These are phyloP conservation scores for Aurelia sp. DNA, from an alignment of 30 jellyfish, hydroid and myxozoan species.

Conservation along the genomic window DNA sequence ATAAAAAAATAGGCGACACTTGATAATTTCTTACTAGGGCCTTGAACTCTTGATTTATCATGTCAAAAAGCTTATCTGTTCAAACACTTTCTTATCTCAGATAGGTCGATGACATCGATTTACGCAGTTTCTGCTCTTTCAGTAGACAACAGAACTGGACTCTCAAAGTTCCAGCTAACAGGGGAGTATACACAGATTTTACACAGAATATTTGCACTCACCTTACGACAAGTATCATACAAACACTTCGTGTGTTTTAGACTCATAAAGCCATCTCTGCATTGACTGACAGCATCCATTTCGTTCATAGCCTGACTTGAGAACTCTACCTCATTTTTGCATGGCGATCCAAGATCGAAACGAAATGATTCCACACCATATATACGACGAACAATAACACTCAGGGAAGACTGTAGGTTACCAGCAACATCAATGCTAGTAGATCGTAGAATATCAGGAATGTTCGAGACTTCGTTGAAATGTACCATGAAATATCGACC, in stretches of 20 bases:
- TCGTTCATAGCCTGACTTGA: constrained; percentile 2
- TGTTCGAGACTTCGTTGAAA: neutral
- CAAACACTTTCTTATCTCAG: too few relatives aligned
- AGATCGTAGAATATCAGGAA: constrained; percentile 36
- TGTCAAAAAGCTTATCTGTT: too few relatives aligned
- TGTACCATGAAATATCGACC: constrained; percentile 54
- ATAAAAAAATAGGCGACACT: too few relatives aligned
- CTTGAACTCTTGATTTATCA: too few relatives aligned
- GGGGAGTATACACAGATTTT: too few relatives aligned
- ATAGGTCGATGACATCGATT: too few relatives aligned
- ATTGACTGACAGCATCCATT: neutral
- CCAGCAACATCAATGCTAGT: constrained; percentile 32
- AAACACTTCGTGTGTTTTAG: constrained; percentile 4
- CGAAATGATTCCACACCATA: constrained; percentile 3
- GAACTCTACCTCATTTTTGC: constrained; percentile 23
- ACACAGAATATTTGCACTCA: neutral
- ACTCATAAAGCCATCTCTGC: neutral
- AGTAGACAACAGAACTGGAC: too few relatives aligned
- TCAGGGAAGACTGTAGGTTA: neutral
- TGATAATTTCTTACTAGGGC: too few relatives aligned
- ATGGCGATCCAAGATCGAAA: neutral
- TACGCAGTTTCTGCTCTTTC: too few relatives aligned
- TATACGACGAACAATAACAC: constrained; percentile 12
- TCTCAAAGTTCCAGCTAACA: too few relatives aligned
- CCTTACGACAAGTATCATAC: constrained; percentile 9